A percentile compares a stretch with the other conserved stretches of the same genome.
Conservation (phyloP, 2,888 invertebrate genomes). For the Torymus aiolomorphi region DNA sequence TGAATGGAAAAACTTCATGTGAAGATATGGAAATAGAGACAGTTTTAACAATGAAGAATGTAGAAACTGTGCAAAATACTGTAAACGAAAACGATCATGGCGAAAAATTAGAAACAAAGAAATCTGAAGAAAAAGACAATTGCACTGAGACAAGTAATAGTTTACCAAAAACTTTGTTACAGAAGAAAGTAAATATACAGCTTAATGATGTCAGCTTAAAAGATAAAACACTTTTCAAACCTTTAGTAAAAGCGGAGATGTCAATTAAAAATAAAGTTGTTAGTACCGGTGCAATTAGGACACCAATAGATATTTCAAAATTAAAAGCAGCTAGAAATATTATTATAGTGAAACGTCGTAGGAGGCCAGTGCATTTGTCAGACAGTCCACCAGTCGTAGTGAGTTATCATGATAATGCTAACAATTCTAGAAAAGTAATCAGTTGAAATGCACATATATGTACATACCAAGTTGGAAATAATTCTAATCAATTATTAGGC, state of each 20-base stretch:
- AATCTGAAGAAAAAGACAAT: too few species aligned
- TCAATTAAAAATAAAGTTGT: neutral
- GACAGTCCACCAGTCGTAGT: constrained; percentile 60
- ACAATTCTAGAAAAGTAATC: constrained; percentile 1
- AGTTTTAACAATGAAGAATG: too few species aligned
- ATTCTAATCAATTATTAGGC: constrained; percentile 3
- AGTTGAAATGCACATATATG: constrained; percentile 20
- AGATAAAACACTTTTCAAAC: neutral
- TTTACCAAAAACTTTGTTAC: too few species aligned
- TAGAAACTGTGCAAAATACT: too few species aligned
- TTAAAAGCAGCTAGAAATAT: constrained; percentile 41
- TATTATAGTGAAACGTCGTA: constrained; percentile 53
- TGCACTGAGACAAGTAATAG: too few species aligned
- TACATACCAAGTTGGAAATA: constrained; percentile 26
- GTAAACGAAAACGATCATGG: too few species aligned
- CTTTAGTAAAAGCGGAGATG: constrained; percentile 5
- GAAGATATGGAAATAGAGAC: too few species aligned
- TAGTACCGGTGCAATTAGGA: neutral
- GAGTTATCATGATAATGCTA: neutral
- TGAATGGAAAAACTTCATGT: too few species aligned
- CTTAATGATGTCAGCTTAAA: too few species aligned
- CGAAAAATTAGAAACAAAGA: too few species aligned
- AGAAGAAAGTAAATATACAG: neutral
- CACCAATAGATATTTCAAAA: neutral
- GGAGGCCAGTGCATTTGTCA: constrained; percentile 64